Percentiles rank a stretch among this genome's conserved stretches.
Evolutionary conservation across 1,140 invertebrate genomes (phyloP).

Genomic region (Hestina assimilis): DNA sequence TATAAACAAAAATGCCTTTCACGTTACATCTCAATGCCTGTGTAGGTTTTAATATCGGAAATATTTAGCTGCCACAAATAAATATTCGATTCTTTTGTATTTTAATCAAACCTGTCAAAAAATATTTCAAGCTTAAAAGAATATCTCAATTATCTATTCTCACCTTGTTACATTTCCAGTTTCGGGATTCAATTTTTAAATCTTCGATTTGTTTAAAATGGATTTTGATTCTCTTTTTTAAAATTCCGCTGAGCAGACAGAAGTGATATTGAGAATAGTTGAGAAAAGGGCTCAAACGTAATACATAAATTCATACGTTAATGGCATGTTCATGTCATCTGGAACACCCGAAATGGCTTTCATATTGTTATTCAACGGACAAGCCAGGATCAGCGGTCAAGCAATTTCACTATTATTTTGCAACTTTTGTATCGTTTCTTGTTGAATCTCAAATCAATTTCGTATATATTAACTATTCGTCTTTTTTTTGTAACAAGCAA

Average conservation of each 20-base stretch:
- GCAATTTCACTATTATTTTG: conserved; percentile 44
- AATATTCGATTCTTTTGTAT: background rate
- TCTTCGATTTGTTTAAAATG: too few relatives aligned
- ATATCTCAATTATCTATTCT: too few relatives aligned
- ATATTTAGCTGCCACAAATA: background rate
- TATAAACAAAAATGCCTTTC: too few relatives aligned
- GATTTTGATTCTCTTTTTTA: background rate
- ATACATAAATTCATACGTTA: conserved; percentile 72
- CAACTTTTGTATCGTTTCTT: conserved; percentile 24
- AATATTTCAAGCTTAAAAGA: background rate
- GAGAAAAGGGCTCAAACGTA: conserved; percentile 18
- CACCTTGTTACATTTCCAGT: too few relatives aligned
- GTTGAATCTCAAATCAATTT: conserved; percentile 2
- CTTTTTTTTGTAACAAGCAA: too few relatives aligned
- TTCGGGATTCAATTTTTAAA: too few relatives aligned
- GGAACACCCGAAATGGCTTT: conserved; percentile 42
- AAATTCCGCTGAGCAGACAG: background rate
- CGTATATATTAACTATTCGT: too few relatives aligned
- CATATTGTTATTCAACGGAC: conserved; percentile 66
- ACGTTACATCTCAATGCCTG: too few relatives aligned
- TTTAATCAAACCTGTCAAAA: background rate
- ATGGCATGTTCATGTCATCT: conserved; percentile 56
- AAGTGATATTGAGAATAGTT: background rate
- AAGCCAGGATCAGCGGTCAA: conserved; percentile 42
- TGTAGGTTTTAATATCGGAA: too few relatives aligned